These are phyloP conservation scores for Sebastes hubbsi DNA, from an alignment of 2,797 vertebrate species.

Conservation along the genomic window DNA sequence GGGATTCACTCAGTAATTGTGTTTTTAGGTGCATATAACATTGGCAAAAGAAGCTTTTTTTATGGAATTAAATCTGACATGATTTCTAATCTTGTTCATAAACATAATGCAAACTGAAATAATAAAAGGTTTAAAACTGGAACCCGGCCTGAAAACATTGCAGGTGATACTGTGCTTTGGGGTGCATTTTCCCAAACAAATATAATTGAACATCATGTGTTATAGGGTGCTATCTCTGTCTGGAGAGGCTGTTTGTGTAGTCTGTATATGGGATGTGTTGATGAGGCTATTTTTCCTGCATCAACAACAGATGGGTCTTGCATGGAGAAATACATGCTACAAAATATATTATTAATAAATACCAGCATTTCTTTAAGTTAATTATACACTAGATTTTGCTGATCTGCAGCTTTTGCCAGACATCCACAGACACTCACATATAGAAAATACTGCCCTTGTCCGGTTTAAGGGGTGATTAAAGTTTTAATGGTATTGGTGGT, in stretches of 20 bases:
- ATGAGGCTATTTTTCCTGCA: background rate
- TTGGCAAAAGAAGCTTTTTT: background rate
- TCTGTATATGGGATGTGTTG: background rate
- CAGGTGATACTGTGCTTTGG: background rate
- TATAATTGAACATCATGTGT: background rate
- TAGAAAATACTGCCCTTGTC: constrained; percentile 25
- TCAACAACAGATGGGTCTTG: constrained; percentile 5
- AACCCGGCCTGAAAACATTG: background rate
- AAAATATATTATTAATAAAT: constrained; percentile 37
- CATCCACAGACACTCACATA: constrained; percentile 9
- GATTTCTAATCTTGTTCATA: background rate
- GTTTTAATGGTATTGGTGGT: constrained; percentile 20
- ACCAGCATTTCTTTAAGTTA: constrained; percentile 31
- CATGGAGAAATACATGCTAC: background rate
- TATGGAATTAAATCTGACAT: background rate
- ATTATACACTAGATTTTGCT: constrained; percentile 4
- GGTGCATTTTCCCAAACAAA: background rate
- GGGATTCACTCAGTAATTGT: background rate
- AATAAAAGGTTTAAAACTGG: background rate
- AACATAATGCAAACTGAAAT: background rate
- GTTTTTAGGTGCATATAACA: background rate
- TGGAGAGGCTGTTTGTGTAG: background rate
- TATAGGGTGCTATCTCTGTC: background rate
- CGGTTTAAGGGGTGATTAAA: constrained; percentile 28
- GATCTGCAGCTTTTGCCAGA: constrained; percentile 35